These are phyloP conservation scores for Ceyx margarethae DNA, from an alignment of 2,113 vertebrate genomes.

Conservation along the genomic window DNA sequence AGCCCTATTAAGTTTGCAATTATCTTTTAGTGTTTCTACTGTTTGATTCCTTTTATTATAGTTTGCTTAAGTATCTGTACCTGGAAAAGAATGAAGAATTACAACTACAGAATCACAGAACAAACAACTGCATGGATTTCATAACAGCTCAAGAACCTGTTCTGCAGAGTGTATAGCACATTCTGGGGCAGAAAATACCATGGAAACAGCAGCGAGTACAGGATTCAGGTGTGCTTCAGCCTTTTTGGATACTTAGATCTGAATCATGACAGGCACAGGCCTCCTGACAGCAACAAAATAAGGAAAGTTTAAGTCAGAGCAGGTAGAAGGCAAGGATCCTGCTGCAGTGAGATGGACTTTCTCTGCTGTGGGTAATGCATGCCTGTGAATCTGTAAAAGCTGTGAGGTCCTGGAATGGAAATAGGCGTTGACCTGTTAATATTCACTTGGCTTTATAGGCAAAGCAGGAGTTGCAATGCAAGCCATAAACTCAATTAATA, in stretches of 20 bases:
- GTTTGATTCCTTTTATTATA: neutral
- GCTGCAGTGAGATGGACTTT: neutral
- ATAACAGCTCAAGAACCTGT: neutral
- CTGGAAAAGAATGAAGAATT: neutral
- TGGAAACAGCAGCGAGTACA: neutral
- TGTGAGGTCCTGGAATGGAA: neutral
- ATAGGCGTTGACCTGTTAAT: rapidly evolving
- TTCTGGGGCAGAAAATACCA: neutral
- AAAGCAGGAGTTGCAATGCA: neutral
- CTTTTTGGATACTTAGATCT: neutral
- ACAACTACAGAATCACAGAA: neutral
- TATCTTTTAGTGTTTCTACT: neutral
- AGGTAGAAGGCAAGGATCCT: neutral
- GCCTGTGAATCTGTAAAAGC: neutral
- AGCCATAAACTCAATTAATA: neutral
- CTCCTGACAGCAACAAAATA: neutral
- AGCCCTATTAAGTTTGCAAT: neutral
- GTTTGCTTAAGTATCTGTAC: neutral
- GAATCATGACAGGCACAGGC: neutral
- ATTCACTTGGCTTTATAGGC: neutral
- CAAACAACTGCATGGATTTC: neutral
- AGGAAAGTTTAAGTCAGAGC: rapidly evolving
- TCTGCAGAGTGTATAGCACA: neutral
- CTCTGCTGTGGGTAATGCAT: neutral
- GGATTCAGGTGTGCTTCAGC: neutral